phyloP scores from a whole-genome alignment of 64 coral and sea anemone species.

The Montipora efflorescens region DNA sequence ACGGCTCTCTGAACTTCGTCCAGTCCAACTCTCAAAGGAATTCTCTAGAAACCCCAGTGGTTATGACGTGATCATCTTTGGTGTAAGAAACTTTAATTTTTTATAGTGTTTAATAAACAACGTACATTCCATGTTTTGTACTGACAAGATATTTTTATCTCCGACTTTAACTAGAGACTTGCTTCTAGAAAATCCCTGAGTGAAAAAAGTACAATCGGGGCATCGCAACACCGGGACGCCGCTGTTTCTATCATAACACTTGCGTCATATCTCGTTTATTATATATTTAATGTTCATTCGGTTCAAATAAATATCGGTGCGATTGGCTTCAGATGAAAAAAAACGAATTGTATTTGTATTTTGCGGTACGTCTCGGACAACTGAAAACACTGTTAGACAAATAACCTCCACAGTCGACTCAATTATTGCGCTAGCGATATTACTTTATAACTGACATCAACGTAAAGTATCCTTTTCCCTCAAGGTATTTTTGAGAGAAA shows the following conservation, averaged over 20 bases:
- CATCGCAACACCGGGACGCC: no score
- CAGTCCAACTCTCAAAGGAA: no score
- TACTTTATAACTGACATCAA: no score
- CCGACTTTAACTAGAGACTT: no score
- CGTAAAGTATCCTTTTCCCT: no score
- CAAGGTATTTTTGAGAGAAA: no score
- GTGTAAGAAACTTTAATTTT: conserved; percentile 2
- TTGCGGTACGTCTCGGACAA: not conserved
- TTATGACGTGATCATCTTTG: not conserved
- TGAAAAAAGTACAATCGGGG: not conserved
- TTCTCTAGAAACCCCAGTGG: not conserved
- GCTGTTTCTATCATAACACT: not conserved
- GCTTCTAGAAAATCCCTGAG: not conserved
- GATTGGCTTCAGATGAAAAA: not conserved
- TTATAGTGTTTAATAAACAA: not conserved
- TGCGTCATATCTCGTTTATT: conserved; percentile 9
- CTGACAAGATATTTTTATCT: no score
- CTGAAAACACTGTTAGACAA: not conserved
- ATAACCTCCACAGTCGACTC: no score
- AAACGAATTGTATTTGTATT: not conserved
- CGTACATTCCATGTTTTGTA: not conserved
- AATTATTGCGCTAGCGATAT: no score
- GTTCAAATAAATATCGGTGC: not conserved
- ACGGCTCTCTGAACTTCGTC: no score
- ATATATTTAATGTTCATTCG: not conserved